Conservation (phyloP, 2,797 vertebrate genomes). For the Pipistrellus pipistrellus region DNA sequence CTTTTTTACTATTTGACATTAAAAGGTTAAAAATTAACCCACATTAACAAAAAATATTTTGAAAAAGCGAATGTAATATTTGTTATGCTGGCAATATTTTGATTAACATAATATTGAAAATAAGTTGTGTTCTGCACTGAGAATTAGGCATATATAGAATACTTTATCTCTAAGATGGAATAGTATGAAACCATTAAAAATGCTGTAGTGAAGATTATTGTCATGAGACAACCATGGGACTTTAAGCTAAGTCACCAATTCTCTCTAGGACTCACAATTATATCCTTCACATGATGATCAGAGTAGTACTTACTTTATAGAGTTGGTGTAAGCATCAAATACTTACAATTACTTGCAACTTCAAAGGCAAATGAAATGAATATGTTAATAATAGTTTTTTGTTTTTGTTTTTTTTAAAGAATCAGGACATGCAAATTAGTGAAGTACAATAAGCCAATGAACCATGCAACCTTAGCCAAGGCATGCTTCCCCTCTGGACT, state of each 20-base stretch:
- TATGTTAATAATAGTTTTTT: neutral
- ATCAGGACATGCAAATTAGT: slow-evolving; percentile 4
- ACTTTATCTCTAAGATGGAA: neutral
- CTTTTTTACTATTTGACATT: neutral
- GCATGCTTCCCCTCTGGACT: neutral
- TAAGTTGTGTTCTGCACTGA: neutral
- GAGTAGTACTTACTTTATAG: neutral
- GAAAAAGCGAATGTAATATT: neutral
- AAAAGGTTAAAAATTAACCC: slow-evolving; percentile 7
- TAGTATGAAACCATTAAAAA: neutral
- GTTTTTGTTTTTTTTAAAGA: neutral
- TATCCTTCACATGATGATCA: neutral
- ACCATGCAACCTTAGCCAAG: neutral
- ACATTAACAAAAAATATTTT: neutral
- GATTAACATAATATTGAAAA: neutral
- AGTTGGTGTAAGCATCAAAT: neutral
- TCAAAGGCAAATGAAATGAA: neutral
- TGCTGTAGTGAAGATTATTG: neutral
- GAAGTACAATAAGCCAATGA: neutral
- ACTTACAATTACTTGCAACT: slow-evolving; percentile 17
- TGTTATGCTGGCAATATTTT: neutral
- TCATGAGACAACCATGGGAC: neutral
- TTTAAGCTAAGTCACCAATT: neutral
- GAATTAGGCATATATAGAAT: neutral
- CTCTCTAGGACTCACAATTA: neutral